phyloP scores from a whole-genome alignment of 37 sponge, comb jelly and placozoan species.

The Diacarnus erythraeanus region DNA sequence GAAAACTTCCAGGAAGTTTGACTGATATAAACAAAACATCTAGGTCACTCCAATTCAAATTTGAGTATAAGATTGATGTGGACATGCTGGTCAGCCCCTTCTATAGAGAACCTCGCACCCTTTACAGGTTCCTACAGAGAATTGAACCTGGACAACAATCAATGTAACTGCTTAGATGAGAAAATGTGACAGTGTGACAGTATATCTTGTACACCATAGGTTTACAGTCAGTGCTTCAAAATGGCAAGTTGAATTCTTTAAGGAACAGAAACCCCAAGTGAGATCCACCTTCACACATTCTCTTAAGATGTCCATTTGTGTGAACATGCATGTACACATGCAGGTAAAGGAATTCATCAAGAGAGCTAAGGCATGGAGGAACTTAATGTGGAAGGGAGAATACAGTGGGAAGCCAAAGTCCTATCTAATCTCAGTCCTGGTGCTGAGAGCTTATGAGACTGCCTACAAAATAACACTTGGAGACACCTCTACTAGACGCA shows the following conservation, averaged over 20 bases:
- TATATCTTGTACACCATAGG: conserved; percentile 1
- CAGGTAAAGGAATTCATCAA: conserved; percentile 65
- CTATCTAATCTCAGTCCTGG: not conserved
- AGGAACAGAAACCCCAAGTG: not conserved
- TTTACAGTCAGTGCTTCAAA: conserved; percentile 55
- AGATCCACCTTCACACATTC: not conserved
- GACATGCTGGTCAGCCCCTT: conserved; percentile 57
- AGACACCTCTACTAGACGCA: not conserved
- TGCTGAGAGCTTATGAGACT: not conserved
- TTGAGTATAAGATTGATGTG: conserved; percentile 22
- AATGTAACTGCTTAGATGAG: not conserved
- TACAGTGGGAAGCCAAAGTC: conserved; percentile 41
- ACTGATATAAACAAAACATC: not conserved
- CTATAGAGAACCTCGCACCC: conserved; percentile 16
- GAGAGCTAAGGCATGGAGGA: conserved; percentile 62
- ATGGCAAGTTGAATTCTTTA: conserved; percentile 63
- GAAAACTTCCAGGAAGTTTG: not conserved
- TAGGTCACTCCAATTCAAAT: conserved; percentile 4
- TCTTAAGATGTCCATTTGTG: no score
- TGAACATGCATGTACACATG: not conserved
- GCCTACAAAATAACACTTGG: not conserved
- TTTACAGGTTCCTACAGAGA: conserved; percentile 28
- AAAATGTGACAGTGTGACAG: not conserved
- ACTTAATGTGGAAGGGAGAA: conserved; percentile 14
- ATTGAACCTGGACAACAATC: not conserved